A percentile compares a stretch with the other conserved stretches of the same genome.
phyloP scores from a whole-genome alignment of 2,113 vertebrate species.

The Alectura lathami region DNA sequence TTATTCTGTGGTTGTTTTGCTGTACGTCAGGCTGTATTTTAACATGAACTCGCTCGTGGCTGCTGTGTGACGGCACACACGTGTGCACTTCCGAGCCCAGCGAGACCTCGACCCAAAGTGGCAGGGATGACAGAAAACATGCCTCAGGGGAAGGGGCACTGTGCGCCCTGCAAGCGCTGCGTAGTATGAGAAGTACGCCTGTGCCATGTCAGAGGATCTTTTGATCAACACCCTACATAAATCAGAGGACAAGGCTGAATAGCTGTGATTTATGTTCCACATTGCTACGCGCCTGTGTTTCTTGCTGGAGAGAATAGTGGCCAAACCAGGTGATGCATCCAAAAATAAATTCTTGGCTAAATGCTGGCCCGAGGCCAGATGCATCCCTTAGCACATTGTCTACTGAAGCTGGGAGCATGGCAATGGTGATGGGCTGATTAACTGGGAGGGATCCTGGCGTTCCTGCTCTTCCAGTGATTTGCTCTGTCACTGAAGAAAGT shows the following conservation, averaged over 20 bases:
- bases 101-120: not conserved
- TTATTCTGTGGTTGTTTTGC: not conserved
- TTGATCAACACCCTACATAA: not conserved
- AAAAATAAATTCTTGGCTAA: not conserved
- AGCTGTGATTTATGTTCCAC: not conserved
- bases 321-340: not conserved
- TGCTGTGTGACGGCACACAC: fast-evolving
- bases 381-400: not conserved
- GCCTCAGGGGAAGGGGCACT: not conserved
- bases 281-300: not conserved
- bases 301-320: not conserved
- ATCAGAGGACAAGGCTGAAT: not conserved
- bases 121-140: not conserved
- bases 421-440: not conserved
- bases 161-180: fast-evolving
- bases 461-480: not conserved
- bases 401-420: not conserved
- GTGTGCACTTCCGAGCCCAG: not conserved
- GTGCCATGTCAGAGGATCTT: not conserved
- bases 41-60: not conserved
- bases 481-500: not conserved
- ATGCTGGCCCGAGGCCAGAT: not conserved
- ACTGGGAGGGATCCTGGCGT: not conserved
- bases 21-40: not conserved
- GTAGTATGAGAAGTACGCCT: fast-evolving